These are phyloP conservation scores for Rotaria socialis DNA, from an alignment of 2,888 invertebrate species.

Conservation along the genomic window DNA sequence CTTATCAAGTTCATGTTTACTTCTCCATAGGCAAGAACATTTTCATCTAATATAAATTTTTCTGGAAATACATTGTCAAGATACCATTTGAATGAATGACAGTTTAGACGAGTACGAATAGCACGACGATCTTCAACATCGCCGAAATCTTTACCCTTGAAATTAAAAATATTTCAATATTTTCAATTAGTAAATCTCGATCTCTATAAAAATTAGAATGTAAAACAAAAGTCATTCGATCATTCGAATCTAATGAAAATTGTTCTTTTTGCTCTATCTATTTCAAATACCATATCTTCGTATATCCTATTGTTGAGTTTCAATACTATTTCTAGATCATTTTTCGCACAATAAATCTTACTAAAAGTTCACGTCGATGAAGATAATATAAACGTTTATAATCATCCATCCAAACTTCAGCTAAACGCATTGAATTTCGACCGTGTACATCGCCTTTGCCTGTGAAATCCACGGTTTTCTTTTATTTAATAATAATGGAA, in stretches of 20 bases:
- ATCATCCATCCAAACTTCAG: constrained; percentile 95
- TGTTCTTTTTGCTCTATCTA: too few relatives aligned
- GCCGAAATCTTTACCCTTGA: constrained; percentile 64
- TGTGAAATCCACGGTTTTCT: constrained; percentile 44
- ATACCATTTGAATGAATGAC: constrained; percentile 87
- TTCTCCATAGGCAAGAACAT: constrained; percentile 72
- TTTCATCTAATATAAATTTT: constrained; percentile 80
- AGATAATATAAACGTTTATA: constrained; percentile 85
- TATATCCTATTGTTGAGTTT: too few relatives aligned
- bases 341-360: constrained; percentile 49
- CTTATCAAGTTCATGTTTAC: constrained; percentile 43
- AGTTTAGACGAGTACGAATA: constrained; percentile 74
- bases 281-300: too few relatives aligned
- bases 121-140: constrained; percentile 75
- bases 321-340: too few relatives aligned
- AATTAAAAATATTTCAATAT: background rate
- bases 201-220: too few relatives aligned
- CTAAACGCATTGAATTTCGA: constrained; percentile 87
- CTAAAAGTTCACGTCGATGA: constrained; percentile 71
- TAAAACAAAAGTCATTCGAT: too few relatives aligned
- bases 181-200: too few relatives aligned
- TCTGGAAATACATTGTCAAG: constrained; percentile 80
- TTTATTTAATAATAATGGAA: too few relatives aligned
- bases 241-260: too few relatives aligned
- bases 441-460: constrained; percentile 76